These are phyloP conservation scores for Pterois miles DNA, from an alignment of 2,797 vertebrate species.

Conservation along the genomic window DNA sequence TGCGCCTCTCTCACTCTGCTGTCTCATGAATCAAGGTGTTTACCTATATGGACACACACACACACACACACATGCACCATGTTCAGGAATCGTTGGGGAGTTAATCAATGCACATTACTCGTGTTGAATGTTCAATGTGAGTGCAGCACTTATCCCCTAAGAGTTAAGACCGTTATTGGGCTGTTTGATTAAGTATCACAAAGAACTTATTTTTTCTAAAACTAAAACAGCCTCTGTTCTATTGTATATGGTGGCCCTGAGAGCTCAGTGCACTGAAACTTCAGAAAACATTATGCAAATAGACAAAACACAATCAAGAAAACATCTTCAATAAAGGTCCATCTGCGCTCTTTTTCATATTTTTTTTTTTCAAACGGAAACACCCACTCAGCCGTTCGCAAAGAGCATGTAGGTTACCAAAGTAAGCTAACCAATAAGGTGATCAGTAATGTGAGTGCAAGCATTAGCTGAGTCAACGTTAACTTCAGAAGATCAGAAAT, in stretches of 20 bases:
- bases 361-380: no score
- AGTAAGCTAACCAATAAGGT: no score
- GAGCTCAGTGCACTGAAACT: not conserved
- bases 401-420: no score
- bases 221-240: conserved; percentile 7
- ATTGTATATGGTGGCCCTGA: not conserved
- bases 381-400: no score
- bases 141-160: conserved; percentile 47
- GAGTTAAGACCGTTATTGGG: conserved; percentile 42
- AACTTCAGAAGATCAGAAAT: no score
- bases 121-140: conserved; percentile 60
- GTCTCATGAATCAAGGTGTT: conserved; percentile 59
- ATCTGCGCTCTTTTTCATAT: no score
- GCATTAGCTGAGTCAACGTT: no score
- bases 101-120: conserved; percentile 75
- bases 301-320: not conserved
- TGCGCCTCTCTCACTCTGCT: conserved; percentile 30
- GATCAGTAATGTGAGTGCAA: no score
- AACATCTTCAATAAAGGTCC: not conserved
- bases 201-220: conserved; percentile 46
- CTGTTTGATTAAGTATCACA: conserved; percentile 59
- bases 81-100: conserved; percentile 44
- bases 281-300: not conserved
- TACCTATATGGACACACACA: conserved; percentile 25
- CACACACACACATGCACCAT: conserved; percentile 12